Conservation (phyloP, 2,113 vertebrate species). For the Microtus richardsoni region DNA sequence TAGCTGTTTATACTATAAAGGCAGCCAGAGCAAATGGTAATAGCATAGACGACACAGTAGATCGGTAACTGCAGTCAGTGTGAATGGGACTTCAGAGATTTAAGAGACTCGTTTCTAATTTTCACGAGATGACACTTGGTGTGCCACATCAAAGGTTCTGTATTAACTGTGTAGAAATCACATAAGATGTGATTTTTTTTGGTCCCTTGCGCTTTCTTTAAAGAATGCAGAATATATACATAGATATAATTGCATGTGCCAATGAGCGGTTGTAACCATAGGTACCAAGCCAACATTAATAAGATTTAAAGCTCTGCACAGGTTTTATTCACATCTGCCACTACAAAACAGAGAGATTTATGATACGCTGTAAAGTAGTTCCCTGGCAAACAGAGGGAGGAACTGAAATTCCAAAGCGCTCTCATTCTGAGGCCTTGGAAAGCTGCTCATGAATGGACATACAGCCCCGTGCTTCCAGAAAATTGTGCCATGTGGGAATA, state of each 20-base stretch:
- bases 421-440: conserved; percentile 29
- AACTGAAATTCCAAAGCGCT: conserved; percentile 38
- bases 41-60: neutral
- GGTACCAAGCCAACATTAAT: conserved; percentile 47
- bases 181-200: neutral
- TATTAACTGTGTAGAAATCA: conserved; percentile 32
- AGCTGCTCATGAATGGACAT: conserved; percentile 48
- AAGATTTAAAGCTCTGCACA: conserved; percentile 43
- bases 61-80: neutral
- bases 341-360: conserved; percentile 63
- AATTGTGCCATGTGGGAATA: conserved; percentile 1
- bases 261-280: neutral
- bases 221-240: neutral
- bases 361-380: conserved; percentile 44
- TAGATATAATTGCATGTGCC: neutral
- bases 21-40: conserved; percentile 26
- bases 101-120: conserved; percentile 11
- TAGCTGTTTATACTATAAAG: conserved; percentile 36
- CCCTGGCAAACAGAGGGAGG: conserved; percentile 50
- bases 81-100: conserved; percentile 48
- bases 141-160: neutral
- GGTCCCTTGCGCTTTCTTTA: conserved; percentile 27
- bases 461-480: conserved; percentile 24
- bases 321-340: conserved; percentile 65
- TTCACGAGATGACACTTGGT: conserved; percentile 41